Evolutionary conservation across 2,888 invertebrate genomes (phyloP), one percentile per base, ranked within the genome.

Genomic region (Lasioglossum oenotherae): DNA sequence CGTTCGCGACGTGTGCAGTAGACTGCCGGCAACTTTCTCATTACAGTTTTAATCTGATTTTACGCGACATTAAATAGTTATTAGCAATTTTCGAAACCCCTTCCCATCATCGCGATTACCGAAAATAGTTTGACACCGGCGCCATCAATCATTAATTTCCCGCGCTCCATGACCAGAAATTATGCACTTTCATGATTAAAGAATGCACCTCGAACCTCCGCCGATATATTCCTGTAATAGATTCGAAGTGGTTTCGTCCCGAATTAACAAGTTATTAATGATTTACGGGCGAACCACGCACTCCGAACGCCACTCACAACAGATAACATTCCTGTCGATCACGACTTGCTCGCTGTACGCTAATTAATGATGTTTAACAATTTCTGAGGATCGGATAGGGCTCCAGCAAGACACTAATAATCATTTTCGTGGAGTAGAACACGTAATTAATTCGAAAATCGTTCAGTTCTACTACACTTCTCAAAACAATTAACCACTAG

Each of bases 21-120:
- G 19, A 67, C 67, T 19, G 19, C 35, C 67, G 10, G 67, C 67
- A 67, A 67, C 67, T 67, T 67, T 67, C 67, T 81, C 86, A 69
- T 72, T 82, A 74, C 67, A 76, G 69, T 76, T 82, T 79, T 87
- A 81, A 74, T 77, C 74, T 16, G 49, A 23, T 53, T 38, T 41
- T 41, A 35, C 35, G 71, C 41, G 71, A 41, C 23, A 41, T 41
- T 71, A n/a, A 41, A 71, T 71, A 35, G 67, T 67, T 67, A 67
- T 67, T 35, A 67, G 67, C 35, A 67, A 67, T 67, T 35, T 67
- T 35, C 67, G 16, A 35, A 35, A 67, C 35, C 31, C 67, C 6
- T 10, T 19, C 35, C 19, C 67, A 10, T 16, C 67, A 10, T 16
- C 60, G 35, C 67, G 67, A 67, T 35, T 31, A 67, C 35, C 31